Conservation (phyloP, 2,113 vertebrate species). For the Drymodes brunneopygia region DNA sequence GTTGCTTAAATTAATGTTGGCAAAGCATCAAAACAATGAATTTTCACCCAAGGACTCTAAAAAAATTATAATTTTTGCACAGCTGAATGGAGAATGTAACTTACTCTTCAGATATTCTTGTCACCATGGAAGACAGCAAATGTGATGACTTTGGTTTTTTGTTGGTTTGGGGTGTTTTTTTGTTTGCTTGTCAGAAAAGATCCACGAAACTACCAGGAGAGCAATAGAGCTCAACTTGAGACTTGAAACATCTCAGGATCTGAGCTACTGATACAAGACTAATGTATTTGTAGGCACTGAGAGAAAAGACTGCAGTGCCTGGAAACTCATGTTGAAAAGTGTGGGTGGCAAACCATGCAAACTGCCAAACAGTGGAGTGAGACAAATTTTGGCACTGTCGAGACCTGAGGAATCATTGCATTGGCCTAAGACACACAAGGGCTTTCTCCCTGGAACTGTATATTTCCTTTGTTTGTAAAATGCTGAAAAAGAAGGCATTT, state of each 20-base stretch:
- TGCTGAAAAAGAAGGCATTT: neutral
- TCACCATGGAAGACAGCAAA: neutral
- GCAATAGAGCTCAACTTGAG: neutral
- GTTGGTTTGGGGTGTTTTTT: neutral
- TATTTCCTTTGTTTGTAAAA: neutral
- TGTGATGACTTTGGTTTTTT: neutral
- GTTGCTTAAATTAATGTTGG: neutral
- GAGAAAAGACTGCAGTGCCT: neutral
- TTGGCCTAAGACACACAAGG: rapidly evolving
- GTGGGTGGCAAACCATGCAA: neutral
- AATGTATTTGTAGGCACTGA: neutral
- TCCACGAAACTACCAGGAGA: neutral
- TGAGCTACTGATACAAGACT: neutral
- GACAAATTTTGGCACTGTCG: neutral
- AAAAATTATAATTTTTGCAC: neutral
- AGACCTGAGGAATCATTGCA: neutral
- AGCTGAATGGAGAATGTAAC: neutral
- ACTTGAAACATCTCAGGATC: neutral
- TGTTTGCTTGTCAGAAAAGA: neutral
- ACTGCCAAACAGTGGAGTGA: neutral
- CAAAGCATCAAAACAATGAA: neutral
- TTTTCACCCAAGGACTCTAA: neutral
- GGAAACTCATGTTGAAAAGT: neutral
- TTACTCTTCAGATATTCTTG: neutral
- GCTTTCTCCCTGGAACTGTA: neutral